Evolutionary conservation across 2,797 vertebrate genomes (phyloP), one percentile per base, ranked within the genome.

Genomic region (Odontamblyopus rebecca): DNA sequence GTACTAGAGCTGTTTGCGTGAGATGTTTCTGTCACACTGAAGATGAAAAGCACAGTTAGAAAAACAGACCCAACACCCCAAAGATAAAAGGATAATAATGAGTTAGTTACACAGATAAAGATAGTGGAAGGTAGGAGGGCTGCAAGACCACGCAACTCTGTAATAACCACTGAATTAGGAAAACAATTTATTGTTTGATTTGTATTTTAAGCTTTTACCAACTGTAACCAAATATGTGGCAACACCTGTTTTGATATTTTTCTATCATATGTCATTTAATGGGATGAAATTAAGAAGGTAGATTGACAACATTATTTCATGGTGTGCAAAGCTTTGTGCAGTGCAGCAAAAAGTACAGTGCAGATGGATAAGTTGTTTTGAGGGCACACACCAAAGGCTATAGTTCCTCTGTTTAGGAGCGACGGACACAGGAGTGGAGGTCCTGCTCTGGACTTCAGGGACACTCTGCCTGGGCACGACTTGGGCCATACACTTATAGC

Each of bases 401-500:
- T 87, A 85, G 57, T 74, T 78, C 88, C 86, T 90, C 89, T 75
- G 72, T 86, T 80, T 80, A 85, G 82, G 89, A 68, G 88, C 78
- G 71, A 59, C 2, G 84, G 88, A 91, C 88, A 89, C 86, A 71
- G 90, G 92, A 84, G 84, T 79, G 29, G 88, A 73, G 35, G 78
- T n/a, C 80, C 86, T 83, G 87, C 85, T 87, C 78, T 83, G 87
- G 70, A 64, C 84, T 85, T 93, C 90, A 73, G 88, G 88, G 81
- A 92, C 89, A 65, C 85, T 91, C 85, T 85, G 77, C 53, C 82
- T 85, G 81, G 92, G 85, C 84, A 91, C 88, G 84, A 93, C 89
- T 90, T 86, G 75, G 56, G 86, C 73, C 83, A 94, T 90, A 89
- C 93, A 94, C 78, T 93, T 93, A 86, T 93, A 89, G 87, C 85